A percentile compares a stretch with the other conserved stretches of the same genome.
phyloP scores from a whole-genome alignment of 2,113 vertebrate genomes.

The Nothoprocta perdicaria region DNA sequence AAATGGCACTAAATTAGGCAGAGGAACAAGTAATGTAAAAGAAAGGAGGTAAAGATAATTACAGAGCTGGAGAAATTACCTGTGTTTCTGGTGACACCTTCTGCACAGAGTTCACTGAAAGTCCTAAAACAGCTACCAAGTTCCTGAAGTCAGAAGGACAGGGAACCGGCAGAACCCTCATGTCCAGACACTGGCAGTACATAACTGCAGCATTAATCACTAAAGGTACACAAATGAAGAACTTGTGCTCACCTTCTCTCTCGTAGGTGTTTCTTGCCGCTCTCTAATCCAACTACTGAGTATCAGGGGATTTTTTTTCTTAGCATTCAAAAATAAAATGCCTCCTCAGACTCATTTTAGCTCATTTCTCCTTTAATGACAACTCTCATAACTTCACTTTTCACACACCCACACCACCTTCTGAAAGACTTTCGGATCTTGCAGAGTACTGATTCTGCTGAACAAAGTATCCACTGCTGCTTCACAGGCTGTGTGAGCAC shows the following conservation, averaged over 20 bases:
- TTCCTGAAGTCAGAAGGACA: not conserved
- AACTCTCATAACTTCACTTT: constrained; percentile 43
- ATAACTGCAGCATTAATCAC: not conserved
- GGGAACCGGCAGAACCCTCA: not conserved
- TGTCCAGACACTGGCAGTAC: not conserved
- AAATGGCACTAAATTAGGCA: not conserved
- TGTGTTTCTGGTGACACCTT: not conserved
- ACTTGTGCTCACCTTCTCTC: not conserved
- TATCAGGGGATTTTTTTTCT: constrained; percentile 40
- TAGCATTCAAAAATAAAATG: constrained; percentile 52
- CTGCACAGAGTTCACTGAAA: not conserved
- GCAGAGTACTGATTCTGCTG: constrained; percentile 3
- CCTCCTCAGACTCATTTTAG: constrained; percentile 44
- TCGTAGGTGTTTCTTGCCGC: not conserved
- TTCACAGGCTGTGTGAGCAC: constrained; percentile 32
- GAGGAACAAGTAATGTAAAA: not conserved
- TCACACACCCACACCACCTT: constrained; percentile 39
- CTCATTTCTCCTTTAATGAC: constrained; percentile 22
- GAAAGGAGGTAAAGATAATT: not conserved
- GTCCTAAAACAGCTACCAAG: not conserved
- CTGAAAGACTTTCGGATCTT: constrained; percentile 30
- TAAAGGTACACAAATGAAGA: not conserved
- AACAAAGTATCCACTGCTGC: constrained; percentile 18
- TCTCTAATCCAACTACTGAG: constrained; percentile 23
- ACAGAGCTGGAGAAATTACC: not conserved